Percentiles rank a stretch among this genome's conserved stretches.
Evolutionary conservation across 2,113 vertebrate species (phyloP).

Genomic region (Crocuta crocuta): DNA sequence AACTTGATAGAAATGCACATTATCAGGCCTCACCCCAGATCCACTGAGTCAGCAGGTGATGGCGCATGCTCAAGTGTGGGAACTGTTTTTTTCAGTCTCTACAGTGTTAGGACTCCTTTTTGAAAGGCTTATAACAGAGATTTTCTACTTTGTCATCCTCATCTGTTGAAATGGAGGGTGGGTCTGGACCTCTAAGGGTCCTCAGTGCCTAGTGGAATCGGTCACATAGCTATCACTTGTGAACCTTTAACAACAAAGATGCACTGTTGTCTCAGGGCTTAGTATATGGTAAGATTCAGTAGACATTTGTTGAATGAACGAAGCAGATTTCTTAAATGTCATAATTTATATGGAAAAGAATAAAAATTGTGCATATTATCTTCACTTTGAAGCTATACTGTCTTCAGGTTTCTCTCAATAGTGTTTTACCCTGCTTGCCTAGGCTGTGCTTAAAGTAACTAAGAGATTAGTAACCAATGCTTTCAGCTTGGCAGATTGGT

Average conservation of each 20-base stretch:
- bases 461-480: neutral
- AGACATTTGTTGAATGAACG: neutral
- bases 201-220: neutral
- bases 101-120: neutral
- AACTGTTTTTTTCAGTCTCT: neutral
- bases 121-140: neutral
- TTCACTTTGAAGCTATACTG: neutral
- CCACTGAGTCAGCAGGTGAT: neutral
- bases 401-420: neutral
- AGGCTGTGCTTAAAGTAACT: neutral
- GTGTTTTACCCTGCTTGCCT: neutral
- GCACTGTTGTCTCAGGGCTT: neutral
- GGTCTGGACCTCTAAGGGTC: neutral
- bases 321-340: conserved; percentile 2
- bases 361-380: neutral
- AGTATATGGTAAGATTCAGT: neutral
- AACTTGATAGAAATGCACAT: neutral
- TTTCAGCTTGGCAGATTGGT: neutral
- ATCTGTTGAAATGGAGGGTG: neutral
- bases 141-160: neutral
- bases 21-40: neutral
- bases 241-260: neutral
- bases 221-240: neutral
- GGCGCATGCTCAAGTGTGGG: neutral
- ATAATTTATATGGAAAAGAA: neutral